These are phyloP conservation scores for Drosophila sturtevanti DNA, from an alignment of 1,140 invertebrate genomes.

Conservation along the genomic window DNA sequence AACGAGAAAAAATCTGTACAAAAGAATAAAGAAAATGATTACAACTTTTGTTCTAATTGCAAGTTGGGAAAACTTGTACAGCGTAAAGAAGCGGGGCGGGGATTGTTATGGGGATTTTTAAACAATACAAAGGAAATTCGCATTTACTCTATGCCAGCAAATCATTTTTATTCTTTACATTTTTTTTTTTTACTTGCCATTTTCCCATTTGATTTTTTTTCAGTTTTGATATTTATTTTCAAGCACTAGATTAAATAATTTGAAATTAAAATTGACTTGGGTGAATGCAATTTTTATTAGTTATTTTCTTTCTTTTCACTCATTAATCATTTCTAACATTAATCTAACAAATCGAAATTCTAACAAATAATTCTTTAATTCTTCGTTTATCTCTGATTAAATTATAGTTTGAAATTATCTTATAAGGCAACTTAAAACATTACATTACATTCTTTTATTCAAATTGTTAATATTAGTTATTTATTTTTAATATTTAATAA, in stretches of 20 bases:
- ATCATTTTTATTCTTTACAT: background rate
- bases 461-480: too few relatives aligned
- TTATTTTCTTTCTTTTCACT: too few relatives aligned
- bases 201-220: background rate
- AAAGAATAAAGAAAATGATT: constrained; percentile 41
- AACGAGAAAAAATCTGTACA: too few relatives aligned
- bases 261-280: background rate
- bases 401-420: too few relatives aligned
- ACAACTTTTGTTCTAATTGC: constrained; percentile 58
- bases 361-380: too few relatives aligned
- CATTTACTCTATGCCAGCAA: constrained; percentile 47
- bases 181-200: background rate
- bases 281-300: background rate
- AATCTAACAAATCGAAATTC: too few relatives aligned
- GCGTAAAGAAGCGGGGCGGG: background rate
- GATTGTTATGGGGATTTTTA: constrained; percentile 1
- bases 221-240: background rate
- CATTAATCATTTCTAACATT: too few relatives aligned
- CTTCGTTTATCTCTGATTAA: too few relatives aligned
- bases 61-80: constrained; percentile 42
- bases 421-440: too few relatives aligned
- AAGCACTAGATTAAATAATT: background rate
- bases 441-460: too few relatives aligned
- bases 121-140: constrained; percentile 67
- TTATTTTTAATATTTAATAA: too few relatives aligned